Evolutionary conservation across 2,113 vertebrate genomes (phyloP), one percentile per base, ranked within the genome.

Genomic region (Nothoprocta pentlandii): DNA sequence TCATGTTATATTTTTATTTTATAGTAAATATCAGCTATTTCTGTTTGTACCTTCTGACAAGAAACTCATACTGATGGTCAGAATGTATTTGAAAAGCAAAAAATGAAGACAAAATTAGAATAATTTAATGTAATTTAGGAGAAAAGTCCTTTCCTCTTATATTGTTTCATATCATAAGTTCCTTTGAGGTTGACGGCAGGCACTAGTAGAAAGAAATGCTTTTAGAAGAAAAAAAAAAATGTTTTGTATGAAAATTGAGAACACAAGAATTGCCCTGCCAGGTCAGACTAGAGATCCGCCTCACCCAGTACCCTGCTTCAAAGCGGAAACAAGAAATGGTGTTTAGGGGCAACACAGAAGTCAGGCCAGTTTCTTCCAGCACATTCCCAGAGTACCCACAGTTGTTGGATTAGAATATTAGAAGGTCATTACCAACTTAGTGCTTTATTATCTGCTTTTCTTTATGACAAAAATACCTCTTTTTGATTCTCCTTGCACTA

Each of bases 11-110:
- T 75, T 76, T 89, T 62, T 51, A 87, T 67, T 87, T 92, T 80
- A 66, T 85, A 59, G 49, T 82, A 85, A 85, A 62, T 83, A 94
- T 20, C 90, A 88, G 87, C 87, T 71, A 90, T 96, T 91, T 94
- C 85, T 88, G 87, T 77, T 77, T 91, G 67, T 54, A 59, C 44
- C 59, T 8, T 69, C 68, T 59, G 51, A 46, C 36, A 94, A 91
- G 56, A 93, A 96, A 91, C 63, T 26, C 63, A 90, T 49, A 69
- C 23, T 58, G 82, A 63, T 70, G 17, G 70, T 91, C 68, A 1
- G 8, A 94, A 90, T 28, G 41, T 19, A 59, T 94, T 58, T 83
- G 66, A 85, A 89, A 87, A 73, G 46, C 15, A 88, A 88, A 88
- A 85, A 87, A 63, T 11, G 23, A 63, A 63, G 62, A 36, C 10